phyloP scores from a whole-genome alignment of 2,797 vertebrate genomes.

The Enteromius treurensis region DNA sequence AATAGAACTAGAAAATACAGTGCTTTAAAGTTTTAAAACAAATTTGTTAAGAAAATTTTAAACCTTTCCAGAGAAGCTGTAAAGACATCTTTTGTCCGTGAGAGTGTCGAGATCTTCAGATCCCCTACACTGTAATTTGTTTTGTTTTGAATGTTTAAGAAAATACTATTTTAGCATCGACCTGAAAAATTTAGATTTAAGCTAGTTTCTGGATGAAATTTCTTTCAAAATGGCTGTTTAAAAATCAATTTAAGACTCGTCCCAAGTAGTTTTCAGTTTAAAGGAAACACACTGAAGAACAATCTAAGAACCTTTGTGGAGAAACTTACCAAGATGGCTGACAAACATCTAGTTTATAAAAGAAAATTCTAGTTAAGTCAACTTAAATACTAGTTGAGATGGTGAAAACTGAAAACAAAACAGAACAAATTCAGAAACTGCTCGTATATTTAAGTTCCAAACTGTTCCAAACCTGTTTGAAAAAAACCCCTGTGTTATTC shows the following conservation, averaged over 20 bases:
- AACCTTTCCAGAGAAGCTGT: neutral
- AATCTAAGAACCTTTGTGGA: neutral
- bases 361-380: neutral
- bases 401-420: neutral
- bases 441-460: too few relatives aligned
- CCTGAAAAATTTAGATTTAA: too few relatives aligned
- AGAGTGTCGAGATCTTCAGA: neutral
- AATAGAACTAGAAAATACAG: neutral
- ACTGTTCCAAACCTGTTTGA: too few relatives aligned
- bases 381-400: neutral
- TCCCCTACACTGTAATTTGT: neutral
- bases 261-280: neutral
- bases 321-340: neutral
- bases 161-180: neutral
- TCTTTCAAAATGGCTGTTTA: neutral
- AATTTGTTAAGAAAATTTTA: neutral
- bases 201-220: neutral
- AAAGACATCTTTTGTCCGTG: neutral
- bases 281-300: too few relatives aligned
- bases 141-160: neutral
- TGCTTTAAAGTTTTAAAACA: neutral
- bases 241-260: neutral
- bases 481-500: too few relatives aligned
- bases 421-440: neutral
- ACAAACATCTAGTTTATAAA: neutral